These are phyloP conservation scores for Eumeta japonica DNA, from an alignment of 1,140 invertebrate genomes.

Conservation along the genomic window DNA sequence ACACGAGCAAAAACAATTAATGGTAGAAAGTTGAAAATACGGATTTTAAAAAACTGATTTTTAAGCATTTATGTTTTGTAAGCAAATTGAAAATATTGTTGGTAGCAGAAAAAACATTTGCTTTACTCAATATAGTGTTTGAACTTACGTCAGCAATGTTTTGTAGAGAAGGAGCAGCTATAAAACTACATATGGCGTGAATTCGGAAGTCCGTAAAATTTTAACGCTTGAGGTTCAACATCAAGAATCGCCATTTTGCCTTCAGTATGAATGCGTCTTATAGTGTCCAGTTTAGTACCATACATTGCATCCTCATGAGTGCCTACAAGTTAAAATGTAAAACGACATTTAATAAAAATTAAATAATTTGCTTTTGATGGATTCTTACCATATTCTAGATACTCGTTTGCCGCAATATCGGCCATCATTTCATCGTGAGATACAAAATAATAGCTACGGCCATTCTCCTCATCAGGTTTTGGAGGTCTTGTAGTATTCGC, in stretches of 20 bases:
- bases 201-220: conserved; percentile 95
- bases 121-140: too few species aligned
- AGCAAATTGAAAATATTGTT: too few species aligned
- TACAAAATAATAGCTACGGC: conserved; percentile 98
- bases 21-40: too few species aligned
- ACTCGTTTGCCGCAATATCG: conserved; percentile 97
- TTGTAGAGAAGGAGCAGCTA: conserved; percentile 90
- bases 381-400: conserved; percentile 91
- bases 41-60: too few species aligned
- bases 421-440: conserved; percentile 99
- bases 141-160: conserved; percentile 91
- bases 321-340: conserved; percentile 64
- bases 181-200: conserved; percentile 97
- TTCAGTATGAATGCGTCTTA: conserved; percentile 91
- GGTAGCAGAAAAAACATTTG: too few species aligned
- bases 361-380: too few species aligned
- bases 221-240: conserved; percentile 97
- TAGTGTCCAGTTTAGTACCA: conserved; percentile 97
- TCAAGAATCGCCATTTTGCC: conserved; percentile 97
- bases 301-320: conserved; percentile 99
- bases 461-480: conserved; percentile 94
- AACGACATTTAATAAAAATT: too few species aligned
- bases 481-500: conserved; percentile 95
- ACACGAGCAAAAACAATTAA: too few species aligned
- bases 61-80: too few species aligned